These are phyloP conservation scores for Phoenicopterus ruber DNA, from an alignment of 2,113 vertebrate species.

Conservation along the genomic window DNA sequence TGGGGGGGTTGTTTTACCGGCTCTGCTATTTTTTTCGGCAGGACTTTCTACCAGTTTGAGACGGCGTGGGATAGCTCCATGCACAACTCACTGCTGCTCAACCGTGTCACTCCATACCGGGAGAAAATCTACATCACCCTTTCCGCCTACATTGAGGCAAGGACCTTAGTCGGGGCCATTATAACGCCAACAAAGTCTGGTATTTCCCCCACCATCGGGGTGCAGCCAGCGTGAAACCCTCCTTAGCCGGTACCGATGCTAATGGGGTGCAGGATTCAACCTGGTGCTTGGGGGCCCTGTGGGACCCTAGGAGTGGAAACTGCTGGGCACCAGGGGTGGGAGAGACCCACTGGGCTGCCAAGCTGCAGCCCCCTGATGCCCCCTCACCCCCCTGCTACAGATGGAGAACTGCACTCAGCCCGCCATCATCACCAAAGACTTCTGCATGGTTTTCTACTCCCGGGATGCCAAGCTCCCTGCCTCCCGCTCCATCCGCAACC, in stretches of 20 bases:
- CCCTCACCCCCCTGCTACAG: slow-evolving; percentile 54
- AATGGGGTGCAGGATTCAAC: neutral
- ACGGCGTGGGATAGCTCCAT: slow-evolving; percentile 97
- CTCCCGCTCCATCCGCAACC: slow-evolving; percentile 91
- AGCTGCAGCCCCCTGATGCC: neutral
- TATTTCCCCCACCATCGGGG: neutral
- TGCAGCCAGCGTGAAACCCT: neutral
- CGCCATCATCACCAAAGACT: slow-evolving; percentile 93
- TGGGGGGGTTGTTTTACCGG: neutral
- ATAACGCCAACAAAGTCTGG: neutral
- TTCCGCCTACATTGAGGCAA: slow-evolving; percentile 94
- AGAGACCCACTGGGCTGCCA: neutral
- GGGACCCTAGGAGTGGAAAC: neutral
- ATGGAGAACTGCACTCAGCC: slow-evolving; percentile 97
- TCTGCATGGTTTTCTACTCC: slow-evolving; percentile 98
- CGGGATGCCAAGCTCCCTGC: slow-evolving; percentile 93
- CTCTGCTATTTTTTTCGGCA: slow-evolving; percentile 55
- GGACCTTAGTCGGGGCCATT: neutral
- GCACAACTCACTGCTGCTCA: slow-evolving; percentile 96
- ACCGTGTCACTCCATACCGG: slow-evolving; percentile 92
- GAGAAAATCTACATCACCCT: slow-evolving; percentile 99
- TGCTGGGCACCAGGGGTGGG: neutral
- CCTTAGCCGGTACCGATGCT: neutral
- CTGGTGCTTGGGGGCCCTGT: neutral
- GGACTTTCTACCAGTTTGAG: slow-evolving; percentile 95